Evolutionary conservation across 1,140 invertebrate species (phyloP).

Genomic region (Aricia agestis): DNA sequence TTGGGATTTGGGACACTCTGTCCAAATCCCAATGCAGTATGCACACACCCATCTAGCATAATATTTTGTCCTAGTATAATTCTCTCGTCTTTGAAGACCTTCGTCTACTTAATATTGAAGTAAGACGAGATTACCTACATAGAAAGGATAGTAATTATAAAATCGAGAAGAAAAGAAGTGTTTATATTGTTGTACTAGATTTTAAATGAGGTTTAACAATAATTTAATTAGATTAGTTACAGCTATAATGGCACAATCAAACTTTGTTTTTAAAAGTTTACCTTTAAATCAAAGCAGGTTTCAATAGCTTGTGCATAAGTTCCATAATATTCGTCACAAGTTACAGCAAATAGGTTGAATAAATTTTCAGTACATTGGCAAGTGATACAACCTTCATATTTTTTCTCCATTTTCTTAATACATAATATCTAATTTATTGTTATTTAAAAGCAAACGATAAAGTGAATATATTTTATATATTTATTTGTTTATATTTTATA

Average conservation of each 20-base stretch:
- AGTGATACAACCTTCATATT: slow-evolving; percentile 67
- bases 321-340: slow-evolving; percentile 55
- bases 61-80: no score
- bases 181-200: no score
- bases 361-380: slow-evolving; percentile 64
- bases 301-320: slow-evolving; percentile 65
- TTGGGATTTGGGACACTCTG: no score
- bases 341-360: slow-evolving; percentile 62
- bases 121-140: no score
- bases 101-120: no score
- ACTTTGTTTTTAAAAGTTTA: slow-evolving; percentile 33
- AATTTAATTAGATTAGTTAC: not conserved
- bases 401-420: slow-evolving; percentile 49
- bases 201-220: not conserved
- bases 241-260: not conserved
- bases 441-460: no score
- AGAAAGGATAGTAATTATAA: no score
- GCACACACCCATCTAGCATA: no score
- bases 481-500: slow-evolving; percentile 11
- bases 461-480: no score
- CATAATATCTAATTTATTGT: not conserved
- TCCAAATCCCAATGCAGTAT: no score
- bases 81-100: no score
- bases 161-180: no score
- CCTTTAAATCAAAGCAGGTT: slow-evolving; percentile 64